Percentiles rank a stretch among this genome's conserved stretches.
These are phyloP conservation scores for Buceros bicornis DNA, from an alignment of 2,797 vertebrate species.

Conservation along the genomic window DNA sequence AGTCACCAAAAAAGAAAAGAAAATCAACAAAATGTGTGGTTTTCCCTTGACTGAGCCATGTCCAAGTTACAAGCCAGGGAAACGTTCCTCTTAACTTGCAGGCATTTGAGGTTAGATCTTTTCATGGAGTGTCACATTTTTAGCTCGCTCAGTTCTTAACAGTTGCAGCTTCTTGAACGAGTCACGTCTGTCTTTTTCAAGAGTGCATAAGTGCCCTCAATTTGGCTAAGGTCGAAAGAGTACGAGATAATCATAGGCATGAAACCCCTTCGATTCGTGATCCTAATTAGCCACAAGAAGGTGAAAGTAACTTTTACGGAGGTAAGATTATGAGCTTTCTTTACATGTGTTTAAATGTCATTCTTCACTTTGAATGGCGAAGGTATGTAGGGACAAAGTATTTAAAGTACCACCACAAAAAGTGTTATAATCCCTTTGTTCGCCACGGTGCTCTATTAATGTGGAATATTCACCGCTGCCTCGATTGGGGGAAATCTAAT, in stretches of 20 bases:
- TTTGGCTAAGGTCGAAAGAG: not conserved
- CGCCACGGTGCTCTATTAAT: not conserved
- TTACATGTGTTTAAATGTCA: not conserved
- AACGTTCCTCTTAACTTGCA: not conserved
- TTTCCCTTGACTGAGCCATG: not conserved
- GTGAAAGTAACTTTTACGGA: not conserved
- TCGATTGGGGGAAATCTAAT: conserved; percentile 7
- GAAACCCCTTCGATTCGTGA: not conserved
- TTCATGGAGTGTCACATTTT: not conserved
- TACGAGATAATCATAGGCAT: not conserved
- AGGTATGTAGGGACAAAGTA: not conserved
- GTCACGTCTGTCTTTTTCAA: not conserved
- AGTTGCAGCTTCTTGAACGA: not conserved
- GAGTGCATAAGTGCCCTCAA: not conserved
- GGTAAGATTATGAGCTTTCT: not conserved
- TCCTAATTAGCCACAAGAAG: not conserved
- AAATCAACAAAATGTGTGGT: not conserved
- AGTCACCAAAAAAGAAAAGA: not conserved
- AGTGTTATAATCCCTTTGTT: not conserved
- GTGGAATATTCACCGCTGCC: not conserved
- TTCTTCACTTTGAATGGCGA: not conserved
- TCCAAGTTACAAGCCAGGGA: not conserved
- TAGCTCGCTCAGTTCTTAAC: not conserved
- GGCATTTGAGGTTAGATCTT: not conserved
- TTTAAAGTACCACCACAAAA: not conserved